phyloP scores from a whole-genome alignment of 2,113 vertebrate species.

The Nannospalax galili region DNA sequence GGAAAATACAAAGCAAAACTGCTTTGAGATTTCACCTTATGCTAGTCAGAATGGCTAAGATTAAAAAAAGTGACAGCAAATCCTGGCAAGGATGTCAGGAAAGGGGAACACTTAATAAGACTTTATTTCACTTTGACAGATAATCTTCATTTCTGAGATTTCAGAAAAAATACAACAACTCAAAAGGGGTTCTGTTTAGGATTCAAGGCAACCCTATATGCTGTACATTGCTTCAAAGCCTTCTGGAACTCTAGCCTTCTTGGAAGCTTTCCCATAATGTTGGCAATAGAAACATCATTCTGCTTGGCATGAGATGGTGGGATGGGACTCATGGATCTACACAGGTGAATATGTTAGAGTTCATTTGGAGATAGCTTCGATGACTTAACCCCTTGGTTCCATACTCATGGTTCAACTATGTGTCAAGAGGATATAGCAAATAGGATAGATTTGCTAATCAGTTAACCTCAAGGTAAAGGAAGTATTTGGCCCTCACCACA shows the following conservation, averaged over 20 bases:
- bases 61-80: too few relatives aligned
- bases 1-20: too few relatives aligned
- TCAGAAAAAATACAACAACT: neutral
- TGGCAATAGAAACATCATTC: neutral
- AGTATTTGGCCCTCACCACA: too few relatives aligned
- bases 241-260: neutral
- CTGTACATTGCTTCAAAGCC: too few relatives aligned
- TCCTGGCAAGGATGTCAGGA: too few relatives aligned
- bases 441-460: too few relatives aligned
- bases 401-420: neutral
- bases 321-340: neutral
- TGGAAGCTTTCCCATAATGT: neutral
- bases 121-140: neutral
- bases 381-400: neutral
- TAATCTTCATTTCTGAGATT: neutral
- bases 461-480: too few relatives aligned
- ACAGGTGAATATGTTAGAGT: neutral
- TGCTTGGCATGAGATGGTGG: neutral
- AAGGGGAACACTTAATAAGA: neutral
- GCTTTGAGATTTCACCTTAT: too few relatives aligned
- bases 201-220: neutral
- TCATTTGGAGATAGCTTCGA: neutral
- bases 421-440: neutral
- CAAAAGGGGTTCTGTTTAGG: neutral
- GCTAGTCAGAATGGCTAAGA: too few relatives aligned